Conservation (phyloP, 2,888 invertebrate genomes). For the Formica aserva region DNA sequence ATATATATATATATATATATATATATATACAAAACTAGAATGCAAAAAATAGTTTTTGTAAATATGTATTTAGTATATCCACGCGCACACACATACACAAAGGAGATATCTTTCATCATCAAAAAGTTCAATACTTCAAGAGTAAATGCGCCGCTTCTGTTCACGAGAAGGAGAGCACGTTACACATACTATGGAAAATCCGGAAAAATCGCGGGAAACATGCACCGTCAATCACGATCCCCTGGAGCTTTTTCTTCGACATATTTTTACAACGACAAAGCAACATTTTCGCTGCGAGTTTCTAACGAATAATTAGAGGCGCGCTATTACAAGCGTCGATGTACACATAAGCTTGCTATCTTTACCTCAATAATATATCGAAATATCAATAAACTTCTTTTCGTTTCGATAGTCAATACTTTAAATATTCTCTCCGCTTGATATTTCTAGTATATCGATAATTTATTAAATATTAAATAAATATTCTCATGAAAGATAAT, state of each 20-base stretch:
- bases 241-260: slow-evolving; percentile 17
- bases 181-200: slow-evolving; percentile 24
- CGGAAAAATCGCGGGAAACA: slow-evolving; percentile 23
- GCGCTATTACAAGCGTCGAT: slow-evolving; percentile 9
- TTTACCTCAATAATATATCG: neutral
- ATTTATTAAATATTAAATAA: slow-evolving; percentile 2
- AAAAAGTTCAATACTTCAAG: slow-evolving; percentile 5
- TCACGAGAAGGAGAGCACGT: neutral
- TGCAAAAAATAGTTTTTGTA: neutral
- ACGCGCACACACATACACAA: neutral
- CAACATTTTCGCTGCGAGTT: slow-evolving; percentile 34
- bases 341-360: neutral
- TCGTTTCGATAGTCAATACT: slow-evolving; percentile 15
- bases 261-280: slow-evolving; percentile 41
- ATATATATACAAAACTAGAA: neutral
- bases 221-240: slow-evolving; percentile 38
- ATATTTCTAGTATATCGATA: neutral
- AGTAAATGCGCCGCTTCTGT: slow-evolving; percentile 4
- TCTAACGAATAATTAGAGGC: slow-evolving; percentile 46
- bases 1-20: neutral
- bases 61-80: neutral
- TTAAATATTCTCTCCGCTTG: neutral
- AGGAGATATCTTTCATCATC: slow-evolving; percentile 8
- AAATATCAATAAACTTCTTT: slow-evolving; percentile 41
- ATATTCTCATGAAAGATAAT: neutral